These are phyloP conservation scores for Cheilosia vulpina DNA, from an alignment of 2,888 invertebrate genomes.

Conservation along the genomic window DNA sequence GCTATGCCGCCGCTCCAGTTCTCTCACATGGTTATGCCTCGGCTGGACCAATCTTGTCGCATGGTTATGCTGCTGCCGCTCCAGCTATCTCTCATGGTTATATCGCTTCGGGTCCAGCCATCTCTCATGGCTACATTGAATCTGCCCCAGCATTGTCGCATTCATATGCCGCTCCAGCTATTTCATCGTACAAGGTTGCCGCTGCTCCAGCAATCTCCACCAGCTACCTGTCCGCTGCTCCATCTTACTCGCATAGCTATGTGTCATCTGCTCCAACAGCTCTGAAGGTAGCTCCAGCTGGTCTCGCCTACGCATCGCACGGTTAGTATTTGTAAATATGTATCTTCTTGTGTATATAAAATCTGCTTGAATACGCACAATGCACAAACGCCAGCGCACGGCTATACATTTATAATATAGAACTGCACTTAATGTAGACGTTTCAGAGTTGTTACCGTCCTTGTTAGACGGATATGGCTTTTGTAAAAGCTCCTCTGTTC, in stretches of 20 bases:
- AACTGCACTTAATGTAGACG: conserved; percentile 31
- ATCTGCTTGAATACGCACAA: conserved; percentile 36
- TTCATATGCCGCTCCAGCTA: conserved; percentile 64
- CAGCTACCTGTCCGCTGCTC: conserved; percentile 76
- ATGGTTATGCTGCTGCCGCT: conserved; percentile 76
- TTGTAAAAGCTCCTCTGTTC: conserved; percentile 17
- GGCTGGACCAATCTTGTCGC: conserved; percentile 75
- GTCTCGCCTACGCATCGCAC: conserved; percentile 67
- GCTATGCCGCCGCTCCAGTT: conserved; percentile 71
- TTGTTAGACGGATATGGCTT: conserved; percentile 1
- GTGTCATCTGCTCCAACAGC: conserved; percentile 77
- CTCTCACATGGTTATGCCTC: conserved; percentile 70
- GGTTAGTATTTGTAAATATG: conserved; percentile 65
- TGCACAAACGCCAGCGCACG: conserved; percentile 19
- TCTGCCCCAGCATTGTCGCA: conserved; percentile 76
- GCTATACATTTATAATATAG: not conserved
- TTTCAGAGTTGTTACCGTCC: not conserved
- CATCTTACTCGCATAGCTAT: conserved; percentile 77
- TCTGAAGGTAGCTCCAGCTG: conserved; percentile 79
- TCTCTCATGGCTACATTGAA: conserved; percentile 75
- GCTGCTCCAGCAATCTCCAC: conserved; percentile 79
- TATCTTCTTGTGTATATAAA: conserved; percentile 17
- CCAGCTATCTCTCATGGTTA: conserved; percentile 71
- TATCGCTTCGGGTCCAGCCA: conserved; percentile 46
- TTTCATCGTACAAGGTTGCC: conserved; percentile 77